Conservation (phyloP, 2,888 invertebrate species). For the Scaptodrosophila latifasciaeformis region DNA sequence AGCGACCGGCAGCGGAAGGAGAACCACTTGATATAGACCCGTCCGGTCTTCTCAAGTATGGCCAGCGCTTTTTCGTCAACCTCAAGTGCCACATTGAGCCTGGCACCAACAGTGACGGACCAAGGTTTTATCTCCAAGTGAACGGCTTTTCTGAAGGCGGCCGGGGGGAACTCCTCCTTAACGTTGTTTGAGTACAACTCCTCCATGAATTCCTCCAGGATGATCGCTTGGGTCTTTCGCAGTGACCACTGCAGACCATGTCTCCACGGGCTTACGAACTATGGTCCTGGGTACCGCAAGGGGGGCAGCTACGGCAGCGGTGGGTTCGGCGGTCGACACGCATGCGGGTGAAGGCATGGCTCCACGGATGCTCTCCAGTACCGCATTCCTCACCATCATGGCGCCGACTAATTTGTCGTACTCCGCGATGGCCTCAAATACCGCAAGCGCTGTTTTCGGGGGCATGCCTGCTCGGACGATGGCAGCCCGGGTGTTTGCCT, state of each 20-base stretch:
- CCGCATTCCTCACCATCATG: background rate
- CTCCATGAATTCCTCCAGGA: conserved; percentile 15
- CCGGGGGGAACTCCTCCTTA: background rate
- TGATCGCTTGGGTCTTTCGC: too few species aligned
- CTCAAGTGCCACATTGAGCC: too few species aligned
- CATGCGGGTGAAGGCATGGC: conserved; percentile 25
- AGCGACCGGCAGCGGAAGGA: too few species aligned
- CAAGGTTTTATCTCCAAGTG: conserved; percentile 15
- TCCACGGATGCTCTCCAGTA: conserved; percentile 9
- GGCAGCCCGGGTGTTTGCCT: too few species aligned
- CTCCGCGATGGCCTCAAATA: too few species aligned
- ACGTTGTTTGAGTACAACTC: conserved; percentile 19
- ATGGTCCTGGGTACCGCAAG: background rate
- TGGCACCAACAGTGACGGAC: too few species aligned
- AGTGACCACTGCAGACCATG: conserved; percentile 16
- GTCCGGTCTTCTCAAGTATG: too few species aligned
- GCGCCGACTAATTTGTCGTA: too few species aligned
- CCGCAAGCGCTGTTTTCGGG: too few species aligned
- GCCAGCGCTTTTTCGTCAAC: too few species aligned
- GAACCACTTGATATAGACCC: too few species aligned
- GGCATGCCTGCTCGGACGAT: too few species aligned
- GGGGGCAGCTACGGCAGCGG: conserved; percentile 20
- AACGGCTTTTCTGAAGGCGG: conserved; percentile 7
- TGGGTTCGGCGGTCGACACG: conserved; percentile 15
- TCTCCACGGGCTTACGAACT: conserved; percentile 10